phyloP scores from a whole-genome alignment of 2,888 invertebrate genomes.

The Caenorhabditis japonica region DNA sequence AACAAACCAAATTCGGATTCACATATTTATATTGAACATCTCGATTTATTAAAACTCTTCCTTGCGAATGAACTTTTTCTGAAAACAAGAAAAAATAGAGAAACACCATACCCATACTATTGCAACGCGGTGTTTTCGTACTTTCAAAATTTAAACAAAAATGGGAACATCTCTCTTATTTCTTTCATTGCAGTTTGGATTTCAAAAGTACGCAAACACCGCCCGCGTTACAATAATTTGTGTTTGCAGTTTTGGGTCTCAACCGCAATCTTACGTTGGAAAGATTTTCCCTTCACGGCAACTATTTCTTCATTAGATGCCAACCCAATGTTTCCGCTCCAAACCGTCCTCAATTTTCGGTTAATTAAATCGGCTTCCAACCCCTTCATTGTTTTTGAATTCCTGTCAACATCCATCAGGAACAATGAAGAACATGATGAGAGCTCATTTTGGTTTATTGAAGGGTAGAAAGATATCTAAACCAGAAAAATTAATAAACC shows the following conservation, averaged over 20 bases:
- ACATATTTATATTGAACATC: conserved; percentile 97
- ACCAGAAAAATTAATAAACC: conserved; percentile 1
- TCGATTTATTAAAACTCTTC: conserved; percentile 92
- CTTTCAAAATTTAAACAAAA: no score
- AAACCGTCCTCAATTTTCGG: conserved; percentile 29
- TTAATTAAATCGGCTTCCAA: conserved; percentile 38
- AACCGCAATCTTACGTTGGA: conserved; percentile 63
- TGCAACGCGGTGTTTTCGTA: no score
- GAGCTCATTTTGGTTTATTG: conserved; percentile 22
- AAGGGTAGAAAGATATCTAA: conserved; percentile 37
- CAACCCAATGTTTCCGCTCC: conserved; percentile 66
- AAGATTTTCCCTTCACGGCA: conserved; percentile 67
- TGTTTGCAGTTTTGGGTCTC: not conserved
- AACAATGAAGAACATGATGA: conserved; percentile 46
- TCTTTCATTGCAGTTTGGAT: no score
- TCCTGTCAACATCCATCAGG: conserved; percentile 47
- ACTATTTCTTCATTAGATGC: conserved; percentile 66
- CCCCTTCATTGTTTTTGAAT: conserved; percentile 12
- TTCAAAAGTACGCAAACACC: no score
- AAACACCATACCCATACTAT: not conserved
- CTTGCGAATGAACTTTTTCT: conserved; percentile 89
- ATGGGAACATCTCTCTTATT: no score
- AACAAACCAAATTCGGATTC: conserved; percentile 90
- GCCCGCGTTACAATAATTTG: not conserved
- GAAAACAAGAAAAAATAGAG: conserved; percentile 20